Percentiles rank a stretch among this genome's conserved stretches.
phyloP scores from a whole-genome alignment of 1,140 invertebrate species.

The Atopsyche davidsoni region DNA sequence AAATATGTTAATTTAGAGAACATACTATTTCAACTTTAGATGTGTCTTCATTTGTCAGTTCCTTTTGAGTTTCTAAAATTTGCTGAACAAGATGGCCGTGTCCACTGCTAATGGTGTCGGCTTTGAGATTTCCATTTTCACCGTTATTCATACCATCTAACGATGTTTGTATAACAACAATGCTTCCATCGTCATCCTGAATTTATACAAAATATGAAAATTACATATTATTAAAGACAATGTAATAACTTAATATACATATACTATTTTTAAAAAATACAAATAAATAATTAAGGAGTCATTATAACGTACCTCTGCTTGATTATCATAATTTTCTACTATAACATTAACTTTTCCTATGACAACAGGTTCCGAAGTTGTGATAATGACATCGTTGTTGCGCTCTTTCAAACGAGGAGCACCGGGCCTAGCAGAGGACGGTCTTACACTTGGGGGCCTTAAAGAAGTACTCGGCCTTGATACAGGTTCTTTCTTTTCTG shows the following conservation, averaged over 20 bases:
- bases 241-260: not conserved
- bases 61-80: constrained; percentile 71
- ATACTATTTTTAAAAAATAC: too few species aligned
- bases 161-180: constrained; percentile 48
- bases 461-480: constrained; percentile 48
- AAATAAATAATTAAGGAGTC: not conserved
- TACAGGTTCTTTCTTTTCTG: constrained; percentile 6
- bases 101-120: constrained; percentile 35
- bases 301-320: constrained; percentile 16
- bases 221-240: constrained; percentile 1
- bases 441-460: constrained; percentile 61
- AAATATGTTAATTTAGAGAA: constrained; percentile 13
- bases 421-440: constrained; percentile 69
- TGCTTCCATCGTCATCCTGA: constrained; percentile 52
- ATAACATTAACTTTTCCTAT: constrained; percentile 63
- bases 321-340: constrained; percentile 54
- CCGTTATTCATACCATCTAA: constrained; percentile 26
- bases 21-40: constrained; percentile 50
- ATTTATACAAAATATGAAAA: constrained; percentile 25
- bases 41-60: constrained; percentile 45
- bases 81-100: constrained; percentile 74
- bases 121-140: constrained; percentile 38
- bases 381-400: constrained; percentile 49
- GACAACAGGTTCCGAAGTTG: constrained; percentile 42
- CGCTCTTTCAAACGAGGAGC: constrained; percentile 62